A percentile compares a stretch with the other conserved stretches of the same genome.
These are phyloP conservation scores for Drosophila neutralis DNA, from an alignment of 2,888 invertebrate genomes.

Conservation along the genomic window DNA sequence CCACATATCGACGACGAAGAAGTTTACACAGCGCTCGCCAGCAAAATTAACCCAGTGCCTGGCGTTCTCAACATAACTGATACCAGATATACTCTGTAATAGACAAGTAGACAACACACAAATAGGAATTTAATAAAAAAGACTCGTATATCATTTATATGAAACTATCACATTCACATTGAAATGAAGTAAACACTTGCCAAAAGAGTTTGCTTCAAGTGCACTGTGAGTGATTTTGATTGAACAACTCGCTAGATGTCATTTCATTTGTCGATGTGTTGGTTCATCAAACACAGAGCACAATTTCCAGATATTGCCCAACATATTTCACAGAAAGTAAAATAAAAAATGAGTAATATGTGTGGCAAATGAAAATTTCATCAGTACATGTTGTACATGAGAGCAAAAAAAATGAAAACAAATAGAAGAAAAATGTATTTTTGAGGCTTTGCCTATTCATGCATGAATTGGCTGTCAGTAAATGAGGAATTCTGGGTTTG, in stretches of 20 bases:
- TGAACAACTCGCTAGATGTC: conserved; percentile 50
- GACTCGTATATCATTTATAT: not conserved
- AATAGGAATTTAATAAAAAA: not conserved
- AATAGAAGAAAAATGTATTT: not conserved
- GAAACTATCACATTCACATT: not conserved
- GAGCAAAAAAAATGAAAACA: not conserved
- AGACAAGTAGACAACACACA: not conserved
- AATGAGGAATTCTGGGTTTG: conserved; percentile 31
- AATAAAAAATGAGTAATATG: not conserved
- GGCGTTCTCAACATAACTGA: no score
- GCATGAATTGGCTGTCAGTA: conserved; percentile 49
- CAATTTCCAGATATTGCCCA: conserved; percentile 39
- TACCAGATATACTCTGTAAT: conserved; percentile 19
- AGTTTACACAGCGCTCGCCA: conserved; percentile 25
- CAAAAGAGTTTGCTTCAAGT: conserved; percentile 51
- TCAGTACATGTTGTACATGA: conserved; percentile 50
- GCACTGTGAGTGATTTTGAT: conserved; percentile 63
- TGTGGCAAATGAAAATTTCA: conserved; percentile 47
- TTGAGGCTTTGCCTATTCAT: conserved; percentile 19
- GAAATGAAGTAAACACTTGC: conserved; percentile 1
- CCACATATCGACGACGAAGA: conserved; percentile 61
- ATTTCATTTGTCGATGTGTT: conserved; percentile 23
- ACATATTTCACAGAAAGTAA: conserved; percentile 24
- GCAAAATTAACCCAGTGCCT: conserved; percentile 41
- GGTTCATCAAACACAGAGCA: conserved; percentile 19